A percentile compares a stretch with the other conserved stretches of the same genome.
phyloP scores from a whole-genome alignment of 2,888 invertebrate genomes.

The Tanytarsus gracilentus region DNA sequence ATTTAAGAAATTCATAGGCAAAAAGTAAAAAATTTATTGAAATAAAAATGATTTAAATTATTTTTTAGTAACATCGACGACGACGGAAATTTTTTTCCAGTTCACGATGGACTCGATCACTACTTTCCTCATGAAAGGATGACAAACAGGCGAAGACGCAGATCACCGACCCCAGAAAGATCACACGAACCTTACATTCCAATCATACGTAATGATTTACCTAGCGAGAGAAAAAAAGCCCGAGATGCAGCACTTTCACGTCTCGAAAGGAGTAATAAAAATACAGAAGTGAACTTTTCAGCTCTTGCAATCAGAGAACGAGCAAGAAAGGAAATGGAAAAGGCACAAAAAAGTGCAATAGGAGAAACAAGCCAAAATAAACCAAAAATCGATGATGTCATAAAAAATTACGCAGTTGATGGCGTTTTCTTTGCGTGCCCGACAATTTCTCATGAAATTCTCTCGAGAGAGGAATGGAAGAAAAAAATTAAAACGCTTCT shows the following conservation, averaged over 20 bases:
- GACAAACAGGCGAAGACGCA: too few relatives aligned
- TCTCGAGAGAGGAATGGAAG: conserved; percentile 77
- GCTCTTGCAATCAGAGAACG: conserved; percentile 66
- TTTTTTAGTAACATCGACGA: too few relatives aligned
- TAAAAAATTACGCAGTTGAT: conserved; percentile 58
- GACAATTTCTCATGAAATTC: conserved; percentile 63
- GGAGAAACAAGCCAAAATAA: conserved; percentile 32
- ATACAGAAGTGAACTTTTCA: conserved; percentile 62
- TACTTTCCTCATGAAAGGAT: too few relatives aligned
- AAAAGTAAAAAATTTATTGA: too few relatives aligned
- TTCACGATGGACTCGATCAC: too few relatives aligned
- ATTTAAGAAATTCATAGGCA: too few relatives aligned
- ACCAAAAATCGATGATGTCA: conserved; percentile 33
- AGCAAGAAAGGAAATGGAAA: conserved; percentile 65
- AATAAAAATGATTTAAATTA: too few relatives aligned
- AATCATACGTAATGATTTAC: conserved; percentile 49
- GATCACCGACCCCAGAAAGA: too few relatives aligned
- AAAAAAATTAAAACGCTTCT: conserved; percentile 73
- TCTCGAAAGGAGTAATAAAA: conserved; percentile 48
- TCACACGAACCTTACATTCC: too few relatives aligned
- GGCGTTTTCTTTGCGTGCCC: conserved; percentile 67
- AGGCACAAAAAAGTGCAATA: conserved; percentile 39
- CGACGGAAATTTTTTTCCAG: too few relatives aligned
- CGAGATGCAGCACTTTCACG: conserved; percentile 78
- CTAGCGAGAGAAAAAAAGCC: conserved; percentile 63